Conservation (phyloP, 2,797 vertebrate species). For the Microcaecilia unicolor region DNA sequence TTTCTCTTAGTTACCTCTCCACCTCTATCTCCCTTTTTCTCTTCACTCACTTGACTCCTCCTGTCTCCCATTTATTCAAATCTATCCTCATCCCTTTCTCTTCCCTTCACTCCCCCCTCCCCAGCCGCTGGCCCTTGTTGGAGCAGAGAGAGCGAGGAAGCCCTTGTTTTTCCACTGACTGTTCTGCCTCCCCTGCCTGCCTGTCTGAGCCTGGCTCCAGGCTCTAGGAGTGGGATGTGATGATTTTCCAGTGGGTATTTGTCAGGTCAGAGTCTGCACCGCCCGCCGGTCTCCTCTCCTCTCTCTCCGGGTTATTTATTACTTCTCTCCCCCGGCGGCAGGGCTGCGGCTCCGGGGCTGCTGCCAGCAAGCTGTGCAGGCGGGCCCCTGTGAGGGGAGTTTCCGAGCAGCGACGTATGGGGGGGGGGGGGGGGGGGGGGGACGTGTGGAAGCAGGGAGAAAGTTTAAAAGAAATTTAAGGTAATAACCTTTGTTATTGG, state of each 20-base stretch:
- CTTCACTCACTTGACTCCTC: too few relatives aligned
- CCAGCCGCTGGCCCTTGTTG: too few relatives aligned
- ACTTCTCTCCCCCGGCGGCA: slow-evolving; percentile 85
- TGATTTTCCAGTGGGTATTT: slow-evolving; percentile 90
- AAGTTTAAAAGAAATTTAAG: slow-evolving; percentile 29
- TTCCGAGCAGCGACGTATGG: slow-evolving; percentile 53
- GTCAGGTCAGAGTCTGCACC: slow-evolving; percentile 90
- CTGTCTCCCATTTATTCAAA: too few relatives aligned
- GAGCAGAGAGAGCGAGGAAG: too few relatives aligned
- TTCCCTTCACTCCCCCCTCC: too few relatives aligned
- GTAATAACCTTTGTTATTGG: too few relatives aligned
- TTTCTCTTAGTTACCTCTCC: too few relatives aligned
- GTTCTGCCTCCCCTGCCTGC: slow-evolving; percentile 20
- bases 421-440: too few relatives aligned
- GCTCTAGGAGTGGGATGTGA: slow-evolving; percentile 82
- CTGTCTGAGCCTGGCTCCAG: slow-evolving; percentile 70
- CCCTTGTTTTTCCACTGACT: too few relatives aligned
- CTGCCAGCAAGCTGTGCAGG: slow-evolving; percentile 77
- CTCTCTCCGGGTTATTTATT: slow-evolving; percentile 96
- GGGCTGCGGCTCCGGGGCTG: slow-evolving; percentile 82
- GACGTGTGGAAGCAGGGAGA: slow-evolving; percentile 14
- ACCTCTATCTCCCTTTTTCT: too few relatives aligned
- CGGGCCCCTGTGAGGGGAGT: slow-evolving; percentile 56
- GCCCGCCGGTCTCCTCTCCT: slow-evolving; percentile 81
- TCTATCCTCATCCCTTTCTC: too few relatives aligned